These are phyloP conservation scores for Phylloscopus whistleri DNA, from an alignment of 2,113 vertebrate species.

Conservation along the genomic window DNA sequence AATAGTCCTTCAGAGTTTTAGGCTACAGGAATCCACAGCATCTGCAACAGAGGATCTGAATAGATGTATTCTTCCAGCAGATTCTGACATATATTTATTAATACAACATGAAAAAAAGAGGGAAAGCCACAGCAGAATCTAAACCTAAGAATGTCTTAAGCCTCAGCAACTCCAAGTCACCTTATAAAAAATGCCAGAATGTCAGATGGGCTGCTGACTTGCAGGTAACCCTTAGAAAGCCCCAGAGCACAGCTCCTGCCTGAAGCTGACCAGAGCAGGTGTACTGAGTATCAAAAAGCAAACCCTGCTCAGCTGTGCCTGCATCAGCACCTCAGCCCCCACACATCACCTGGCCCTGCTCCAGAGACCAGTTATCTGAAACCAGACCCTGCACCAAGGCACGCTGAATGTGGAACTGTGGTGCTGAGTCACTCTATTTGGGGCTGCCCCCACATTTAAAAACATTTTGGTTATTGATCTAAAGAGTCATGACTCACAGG, in stretches of 20 bases:
- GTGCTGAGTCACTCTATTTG: slow-evolving; percentile 34
- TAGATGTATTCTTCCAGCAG: background rate
- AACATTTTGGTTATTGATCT: slow-evolving; percentile 57
- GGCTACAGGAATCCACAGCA: background rate
- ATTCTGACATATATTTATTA: background rate
- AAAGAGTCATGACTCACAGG: slow-evolving; percentile 43
- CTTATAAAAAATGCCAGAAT: background rate
- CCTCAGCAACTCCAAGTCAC: background rate
- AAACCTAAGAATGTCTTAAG: background rate
- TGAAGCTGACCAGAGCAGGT: background rate
- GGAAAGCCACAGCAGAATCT: background rate
- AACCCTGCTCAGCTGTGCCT: accelerated
- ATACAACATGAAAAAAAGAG: background rate
- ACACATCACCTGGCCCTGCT: background rate
- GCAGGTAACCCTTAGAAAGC: accelerated
- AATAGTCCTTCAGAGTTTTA: background rate
- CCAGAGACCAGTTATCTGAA: background rate
- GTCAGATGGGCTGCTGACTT: background rate
- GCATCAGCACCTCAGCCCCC: background rate
- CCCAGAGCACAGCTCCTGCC: background rate
- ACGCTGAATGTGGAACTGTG: background rate
- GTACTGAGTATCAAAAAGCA: background rate
- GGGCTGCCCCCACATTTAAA: slow-evolving; percentile 53
- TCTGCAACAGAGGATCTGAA: background rate
- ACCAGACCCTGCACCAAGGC: background rate